Base-by-base conservation (phyloP, 2,888 invertebrate genomes). In the Aradus depressus region DNA sequence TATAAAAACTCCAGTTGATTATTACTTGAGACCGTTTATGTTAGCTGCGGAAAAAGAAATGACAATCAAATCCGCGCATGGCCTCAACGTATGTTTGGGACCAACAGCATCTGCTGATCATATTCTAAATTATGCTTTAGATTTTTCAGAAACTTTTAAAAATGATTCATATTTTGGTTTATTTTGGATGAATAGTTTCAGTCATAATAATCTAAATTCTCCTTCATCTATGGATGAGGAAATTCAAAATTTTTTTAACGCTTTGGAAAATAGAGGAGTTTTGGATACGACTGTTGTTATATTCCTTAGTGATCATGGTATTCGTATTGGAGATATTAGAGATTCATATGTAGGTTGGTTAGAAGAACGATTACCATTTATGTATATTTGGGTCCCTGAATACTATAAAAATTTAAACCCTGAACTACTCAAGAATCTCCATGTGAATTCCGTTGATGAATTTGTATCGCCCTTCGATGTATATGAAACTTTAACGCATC, bases 111-210 rank as follows among this genome's bases (percentile, higher is more conserved):
- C 79, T 2, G 77, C 79, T n/a, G 79, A 84, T 63, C 75, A 81
- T 41, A 69, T 86, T 16, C 71, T 84, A 58, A 75, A 81, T 59
- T 80, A 80, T 61, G 81, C 80, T 0, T 61, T 76, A 37, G 79
- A 84, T 61, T 80, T 86, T 61, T 75, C 76, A 0, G 26, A 47
- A 25, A 76, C 77, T 0, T 82, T 79, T 60, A 71, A 73, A 56
- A 69, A 74, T 26, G 68, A 75, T 6, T 74, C 79, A 0, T 81
- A 75, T 63, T 86, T 87, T 60, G 84, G 82, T 0, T 70, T 86
- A 14, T 84, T 86, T 64, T 87, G 86, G 86, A 75, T 81, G 58
- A 84, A 84, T 62, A 78, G 80, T 14, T 80, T 81, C 58, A 85
- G 82, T 60, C 85, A 85, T 63, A 79, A 83, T 57, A 72, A 75